Base-by-base conservation (phyloP, 1,140 invertebrate genomes). In the Drosophila littoralis region DNA sequence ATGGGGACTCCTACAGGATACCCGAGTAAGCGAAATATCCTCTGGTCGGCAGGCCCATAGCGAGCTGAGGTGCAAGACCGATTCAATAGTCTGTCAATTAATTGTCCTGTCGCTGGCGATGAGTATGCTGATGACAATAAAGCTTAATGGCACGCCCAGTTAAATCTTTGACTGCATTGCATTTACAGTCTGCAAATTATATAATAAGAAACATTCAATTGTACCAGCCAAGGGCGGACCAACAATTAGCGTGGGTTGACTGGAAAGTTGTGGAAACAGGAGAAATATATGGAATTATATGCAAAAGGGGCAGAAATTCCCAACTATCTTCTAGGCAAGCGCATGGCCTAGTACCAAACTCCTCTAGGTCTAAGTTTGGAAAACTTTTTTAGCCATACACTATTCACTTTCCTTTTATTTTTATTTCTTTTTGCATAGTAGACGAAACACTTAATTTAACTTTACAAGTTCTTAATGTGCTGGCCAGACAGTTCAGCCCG, bases 401-500 rank as follows among this genome's bases (percentile, higher is more conserved):
- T 73, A 71, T 43, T 67, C 73, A 55, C 61, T 54, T 78, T 63
- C 42, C 60, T 64, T 86, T 74, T 66, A 59, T 58, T 82, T 88
- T 28, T 28, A 28, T 28, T 17, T 22, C 22, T 3, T 79, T 88
- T 86, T 77, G 79, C 82, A 73, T 86, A 88, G 72, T 79, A 79
- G 83, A 70, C 83, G 79, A 77, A 88, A 88, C 83, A 88, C 84
- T 88, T 88, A 88, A 88, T 88, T 86, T 89, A 88, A 86, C 83
- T 86, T 86, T 86, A 88, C 83, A 86, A 86, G 76, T 86, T 88
- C 83, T 86, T 86, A 86, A 86, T 86, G 82, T 86, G 83, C 81
- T 67, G 79, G 73, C 83, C 83, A 86, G 83, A 86, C 83, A 83
- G 42, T 4, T 6, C 3, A 32, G 40, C 60, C 51, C 10, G n/a